Base-by-base conservation (phyloP, 2,113 vertebrate genomes). In the Phoenicopterus ruber region DNA sequence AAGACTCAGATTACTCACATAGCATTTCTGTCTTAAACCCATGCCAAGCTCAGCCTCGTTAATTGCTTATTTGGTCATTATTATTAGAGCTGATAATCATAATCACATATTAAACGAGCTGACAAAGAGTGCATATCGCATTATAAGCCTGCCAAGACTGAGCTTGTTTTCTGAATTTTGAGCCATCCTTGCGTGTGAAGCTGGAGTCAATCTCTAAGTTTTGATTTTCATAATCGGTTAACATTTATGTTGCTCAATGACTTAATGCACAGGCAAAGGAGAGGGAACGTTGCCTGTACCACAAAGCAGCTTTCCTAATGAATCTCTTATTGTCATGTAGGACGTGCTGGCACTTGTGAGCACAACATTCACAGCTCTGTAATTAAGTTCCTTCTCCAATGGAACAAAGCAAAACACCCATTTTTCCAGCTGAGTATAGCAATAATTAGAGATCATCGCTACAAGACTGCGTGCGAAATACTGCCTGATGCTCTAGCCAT, bases 21-120 rank as follows among this genome's bases (percentile, higher is more conserved):
- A 84, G 17, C 36, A 76, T 78, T 97, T 94, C 82, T 78, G 38
- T 82, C 59, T 76, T 11, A 80, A 90, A 49, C 29, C 76, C 70
- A 21, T 65, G 83, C 80, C 73, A 96, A 95, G 78, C 79, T 93
- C 44, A 25, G 81, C 94, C 86, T 90, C 11, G 2, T 96, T 97
- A 97, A 97, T 97, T 96, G 79, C 38, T 94, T 49, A 52, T 86
- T 92, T 92, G 70, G 78, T 93, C 93, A 89, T 93, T 94, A 96
- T 89, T 92, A 96, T 93, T 95, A 72, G 59, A 95, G 86, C 80
- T 61, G 86, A 90, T 97, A 89, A 94, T 96, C 20, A 36, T 82
- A 94, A 97, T 94, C 96, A 95, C 95, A 25, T 70, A 77, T 79
- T 92, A 87, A 93, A 89, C 29, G 90, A 97, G 79, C 63, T 83